These are phyloP conservation scores for Agrypnus murinus DNA, from an alignment of 2,888 invertebrate genomes.

Conservation along the genomic window DNA sequence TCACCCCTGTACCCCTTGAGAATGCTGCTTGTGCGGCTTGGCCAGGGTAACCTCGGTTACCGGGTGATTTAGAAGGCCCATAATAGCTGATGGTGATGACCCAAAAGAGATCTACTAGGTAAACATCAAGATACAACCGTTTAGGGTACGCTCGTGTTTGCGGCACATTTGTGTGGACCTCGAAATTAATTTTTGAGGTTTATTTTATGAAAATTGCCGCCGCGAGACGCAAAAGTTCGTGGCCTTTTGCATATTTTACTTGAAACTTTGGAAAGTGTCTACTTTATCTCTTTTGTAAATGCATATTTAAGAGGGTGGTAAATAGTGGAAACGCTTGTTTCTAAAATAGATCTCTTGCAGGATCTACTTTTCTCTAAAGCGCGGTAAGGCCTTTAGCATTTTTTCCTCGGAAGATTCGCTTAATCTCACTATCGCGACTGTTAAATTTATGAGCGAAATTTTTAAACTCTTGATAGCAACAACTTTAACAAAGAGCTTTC, in stretches of 20 bases:
- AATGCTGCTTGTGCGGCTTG: constrained; percentile 53
- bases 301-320: constrained; percentile 11
- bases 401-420: not conserved
- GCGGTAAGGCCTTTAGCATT: not conserved
- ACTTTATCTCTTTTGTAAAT: constrained; percentile 12
- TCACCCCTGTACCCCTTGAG: constrained; percentile 58
- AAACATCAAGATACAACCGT: constrained; percentile 26
- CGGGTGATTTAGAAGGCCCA: constrained; percentile 52
- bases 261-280: not conserved
- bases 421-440: constrained; percentile 2
- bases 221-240: not conserved
- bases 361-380: not conserved
- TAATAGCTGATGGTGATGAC: constrained; percentile 48
- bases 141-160: constrained; percentile 10
- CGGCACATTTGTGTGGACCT: not conserved
- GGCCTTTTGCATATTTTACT: constrained; percentile 10
- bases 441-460: not conserved
- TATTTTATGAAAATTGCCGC: constrained; percentile 21
- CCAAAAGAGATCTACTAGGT: constrained; percentile 33
- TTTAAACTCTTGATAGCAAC: too few species aligned
- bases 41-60: constrained; percentile 54
- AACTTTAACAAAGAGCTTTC: too few species aligned
- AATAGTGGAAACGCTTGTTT: not conserved
- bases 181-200: constrained; percentile 26
- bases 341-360: not conserved